Evolutionary conservation across 2,888 invertebrate genomes (phyloP).

Genomic region (Tuta absoluta): DNA sequence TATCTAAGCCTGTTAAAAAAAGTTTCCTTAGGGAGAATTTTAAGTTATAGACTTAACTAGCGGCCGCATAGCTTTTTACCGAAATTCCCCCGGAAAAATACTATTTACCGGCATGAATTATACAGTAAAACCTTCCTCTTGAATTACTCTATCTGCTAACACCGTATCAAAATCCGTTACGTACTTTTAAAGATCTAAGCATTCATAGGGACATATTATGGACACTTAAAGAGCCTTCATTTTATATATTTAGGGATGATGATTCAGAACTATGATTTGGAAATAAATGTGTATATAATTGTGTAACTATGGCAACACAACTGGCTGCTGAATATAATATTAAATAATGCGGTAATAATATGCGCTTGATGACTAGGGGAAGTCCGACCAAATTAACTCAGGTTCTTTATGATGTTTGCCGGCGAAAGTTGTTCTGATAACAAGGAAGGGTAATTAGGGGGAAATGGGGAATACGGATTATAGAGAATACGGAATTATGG

Average conservation of each 20-base stretch:
- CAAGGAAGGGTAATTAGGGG: conserved; percentile 17
- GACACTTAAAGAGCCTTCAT: no score
- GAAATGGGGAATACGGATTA: background rate
- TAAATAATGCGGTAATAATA: conserved; percentile 30
- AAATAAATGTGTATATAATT: background rate
- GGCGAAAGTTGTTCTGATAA: conserved; percentile 14
- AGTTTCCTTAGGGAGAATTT: no score
- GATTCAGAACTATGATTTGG: background rate
- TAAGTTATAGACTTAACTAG: no score
- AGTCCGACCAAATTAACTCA: conserved; percentile 15
- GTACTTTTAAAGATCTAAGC: no score
- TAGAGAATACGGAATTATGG: background rate
- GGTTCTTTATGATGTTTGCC: conserved; percentile 13
- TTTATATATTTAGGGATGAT: no score
- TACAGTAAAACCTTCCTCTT: no score
- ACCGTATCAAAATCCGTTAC: no score
- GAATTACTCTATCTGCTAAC: no score
- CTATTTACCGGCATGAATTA: background rate
- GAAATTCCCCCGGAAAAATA: background rate
- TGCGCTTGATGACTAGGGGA: conserved; percentile 23
- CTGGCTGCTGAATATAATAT: conserved; percentile 30
- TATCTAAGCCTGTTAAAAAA: no score
- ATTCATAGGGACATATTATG: no score
- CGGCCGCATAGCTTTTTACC: no score
- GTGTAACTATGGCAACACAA: conserved; percentile 12